Conservation (phyloP, 2,888 invertebrate species). For the Caenorhabditis imperialis region DNA sequence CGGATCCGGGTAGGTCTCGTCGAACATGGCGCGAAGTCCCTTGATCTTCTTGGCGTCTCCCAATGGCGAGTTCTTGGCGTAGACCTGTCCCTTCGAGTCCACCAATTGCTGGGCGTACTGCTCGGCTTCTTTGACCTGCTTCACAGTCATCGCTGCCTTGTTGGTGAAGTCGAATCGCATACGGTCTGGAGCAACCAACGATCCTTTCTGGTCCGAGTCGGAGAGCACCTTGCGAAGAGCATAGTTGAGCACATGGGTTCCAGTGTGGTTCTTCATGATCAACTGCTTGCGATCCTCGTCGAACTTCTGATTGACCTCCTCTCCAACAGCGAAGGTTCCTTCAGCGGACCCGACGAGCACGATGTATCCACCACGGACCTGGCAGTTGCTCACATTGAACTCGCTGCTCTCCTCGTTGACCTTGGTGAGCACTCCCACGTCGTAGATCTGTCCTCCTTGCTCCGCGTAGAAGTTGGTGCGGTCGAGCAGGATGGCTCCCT, state of each 20-base stretch:
- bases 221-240: slow-evolving; percentile 89
- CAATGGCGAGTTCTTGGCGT: slow-evolving; percentile 89
- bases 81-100: slow-evolving; percentile 86
- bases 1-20: slow-evolving; percentile 97
- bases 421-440: slow-evolving; percentile 90
- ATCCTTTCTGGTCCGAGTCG: slow-evolving; percentile 82
- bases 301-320: slow-evolving; percentile 87
- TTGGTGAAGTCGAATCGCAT: slow-evolving; percentile 97
- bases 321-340: slow-evolving; percentile 87
- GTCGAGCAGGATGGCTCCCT: slow-evolving; percentile 92
- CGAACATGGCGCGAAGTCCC: slow-evolving; percentile 96
- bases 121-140: slow-evolving; percentile 89
- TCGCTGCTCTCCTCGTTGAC: slow-evolving; percentile 86
- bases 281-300: slow-evolving; percentile 88
- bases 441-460: slow-evolving; percentile 97
- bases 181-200: slow-evolving; percentile 95
- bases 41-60: slow-evolving; percentile 90
- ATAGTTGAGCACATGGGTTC: slow-evolving; percentile 96
- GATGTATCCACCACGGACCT: slow-evolving; percentile 95
- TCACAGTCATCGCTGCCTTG: slow-evolving; percentile 89
- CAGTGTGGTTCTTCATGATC: slow-evolving; percentile 99
- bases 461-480: slow-evolving; percentile 97
- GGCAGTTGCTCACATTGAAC: slow-evolving; percentile 92
- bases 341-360: slow-evolving; percentile 92
- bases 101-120: slow-evolving; percentile 86